phyloP scores from a whole-genome alignment of 2,888 invertebrate genomes.

The Piscicola geometra region DNA sequence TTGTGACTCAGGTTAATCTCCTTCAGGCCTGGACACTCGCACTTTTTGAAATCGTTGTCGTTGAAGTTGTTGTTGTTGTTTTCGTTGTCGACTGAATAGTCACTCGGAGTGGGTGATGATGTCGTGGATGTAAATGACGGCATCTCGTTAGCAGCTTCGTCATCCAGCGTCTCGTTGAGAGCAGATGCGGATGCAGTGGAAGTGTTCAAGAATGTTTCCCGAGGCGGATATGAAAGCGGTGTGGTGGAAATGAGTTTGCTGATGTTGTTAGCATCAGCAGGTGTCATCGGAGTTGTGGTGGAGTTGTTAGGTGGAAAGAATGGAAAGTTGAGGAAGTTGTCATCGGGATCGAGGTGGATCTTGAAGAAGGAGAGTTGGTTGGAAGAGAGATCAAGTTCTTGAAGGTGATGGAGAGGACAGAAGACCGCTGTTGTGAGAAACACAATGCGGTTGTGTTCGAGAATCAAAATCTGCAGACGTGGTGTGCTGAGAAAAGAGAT shows the following conservation, averaged over 20 bases:
- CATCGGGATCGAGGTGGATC: background rate
- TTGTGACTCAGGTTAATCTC: slow-evolving; percentile 41
- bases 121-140: background rate
- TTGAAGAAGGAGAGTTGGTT: slow-evolving; percentile 39
- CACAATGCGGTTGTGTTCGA: slow-evolving; percentile 39
- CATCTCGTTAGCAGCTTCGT: background rate
- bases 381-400: slow-evolving; percentile 40
- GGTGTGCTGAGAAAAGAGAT: slow-evolving; percentile 30
- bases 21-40: slow-evolving; percentile 30
- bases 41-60: background rate
- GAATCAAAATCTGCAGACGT: slow-evolving; percentile 39
- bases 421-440: slow-evolving; percentile 35
- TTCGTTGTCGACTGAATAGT: background rate
- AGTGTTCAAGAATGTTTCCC: no score
- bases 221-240: no score
- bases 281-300: background rate
- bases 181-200: no score
- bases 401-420: slow-evolving; percentile 38
- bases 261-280: background rate
- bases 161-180: background rate
- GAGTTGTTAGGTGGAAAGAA: background rate
- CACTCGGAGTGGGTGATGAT: background rate
- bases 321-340: background rate
- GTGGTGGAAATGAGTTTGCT: no score
- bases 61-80: background rate